phyloP scores from a whole-genome alignment of 2,888 invertebrate genomes.

The Nematopogon swammerdamellus region DNA sequence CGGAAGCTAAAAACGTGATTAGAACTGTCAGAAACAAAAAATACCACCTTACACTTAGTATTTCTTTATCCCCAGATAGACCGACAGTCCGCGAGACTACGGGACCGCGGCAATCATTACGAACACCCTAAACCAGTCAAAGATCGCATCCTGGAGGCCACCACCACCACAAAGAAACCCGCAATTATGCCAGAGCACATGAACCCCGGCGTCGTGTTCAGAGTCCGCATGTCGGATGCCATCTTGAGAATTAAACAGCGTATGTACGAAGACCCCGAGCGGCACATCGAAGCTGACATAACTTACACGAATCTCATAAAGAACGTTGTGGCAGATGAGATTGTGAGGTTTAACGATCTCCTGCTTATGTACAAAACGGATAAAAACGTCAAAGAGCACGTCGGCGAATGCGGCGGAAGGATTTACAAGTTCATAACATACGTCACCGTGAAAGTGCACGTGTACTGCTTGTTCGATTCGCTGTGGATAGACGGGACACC shows the following conservation, averaged over 20 bases:
- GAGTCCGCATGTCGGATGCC: conserved; percentile 46
- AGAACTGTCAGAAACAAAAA: too few species aligned
- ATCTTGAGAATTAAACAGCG: conserved; percentile 42
- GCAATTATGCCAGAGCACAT: conserved; percentile 41
- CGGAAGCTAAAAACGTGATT: too few species aligned
- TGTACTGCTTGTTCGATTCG: conserved; percentile 44
- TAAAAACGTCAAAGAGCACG: conserved; percentile 42
- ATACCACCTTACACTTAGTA: too few species aligned
- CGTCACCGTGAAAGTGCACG: conserved; percentile 47
- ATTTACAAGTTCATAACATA: conserved; percentile 49
- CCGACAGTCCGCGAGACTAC: conserved; percentile 15
- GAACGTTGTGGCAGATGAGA: conserved; percentile 46
- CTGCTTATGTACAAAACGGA: conserved; percentile 45
- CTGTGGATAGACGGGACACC: conserved; percentile 49
- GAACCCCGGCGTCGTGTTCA: conserved; percentile 45
- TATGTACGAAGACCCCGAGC: conserved; percentile 46
- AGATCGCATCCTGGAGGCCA: conserved; percentile 35
- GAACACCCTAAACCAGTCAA: conserved; percentile 42
- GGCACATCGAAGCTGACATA: conserved; percentile 45
- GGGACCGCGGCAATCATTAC: conserved; percentile 44
- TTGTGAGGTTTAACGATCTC: conserved; percentile 43
- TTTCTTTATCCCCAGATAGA: too few species aligned
- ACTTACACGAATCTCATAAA: conserved; percentile 46
- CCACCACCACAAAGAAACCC: conserved; percentile 26
- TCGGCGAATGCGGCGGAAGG: conserved; percentile 43